These are phyloP conservation scores for Priocnemis perturbator DNA, from an alignment of 2,888 invertebrate genomes.

Conservation along the genomic window DNA sequence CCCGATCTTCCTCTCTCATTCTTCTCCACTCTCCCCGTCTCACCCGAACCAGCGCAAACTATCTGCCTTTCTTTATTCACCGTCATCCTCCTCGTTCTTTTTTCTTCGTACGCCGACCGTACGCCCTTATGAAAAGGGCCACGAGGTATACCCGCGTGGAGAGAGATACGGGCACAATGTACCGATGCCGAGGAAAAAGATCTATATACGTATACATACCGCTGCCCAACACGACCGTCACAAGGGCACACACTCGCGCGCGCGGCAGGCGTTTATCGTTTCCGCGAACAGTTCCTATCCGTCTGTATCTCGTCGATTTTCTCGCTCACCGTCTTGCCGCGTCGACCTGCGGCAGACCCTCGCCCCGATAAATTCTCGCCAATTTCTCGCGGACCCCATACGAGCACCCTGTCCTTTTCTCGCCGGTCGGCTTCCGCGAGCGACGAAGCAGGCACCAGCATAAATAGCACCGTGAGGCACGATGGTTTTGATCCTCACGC, in stretches of 20 bases:
- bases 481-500: too few species aligned
- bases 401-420: too few species aligned
- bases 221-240: neutral
- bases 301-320: slow-evolving; percentile 7
- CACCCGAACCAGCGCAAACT: slow-evolving; percentile 5
- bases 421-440: too few species aligned
- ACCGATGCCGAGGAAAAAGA: neutral
- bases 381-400: too few species aligned
- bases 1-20: slow-evolving; percentile 23
- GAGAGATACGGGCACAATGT: slow-evolving; percentile 1
- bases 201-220: too few species aligned
- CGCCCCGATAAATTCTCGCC: too few species aligned
- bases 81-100: neutral
- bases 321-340: too few species aligned
- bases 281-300: too few species aligned
- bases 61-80: neutral
- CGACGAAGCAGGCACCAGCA: too few species aligned
- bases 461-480: too few species aligned
- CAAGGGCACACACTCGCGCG: neutral
- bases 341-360: too few species aligned
- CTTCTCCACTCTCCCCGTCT: slow-evolving; percentile 5
- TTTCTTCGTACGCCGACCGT: slow-evolving; percentile 22
- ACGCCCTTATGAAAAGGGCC: slow-evolving; percentile 24
- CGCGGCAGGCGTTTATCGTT: slow-evolving; percentile 2
- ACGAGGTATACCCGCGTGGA: neutral